Evolutionary conservation across 1,140 invertebrate genomes (phyloP).

Genomic region (Microplitis demolitor): DNA sequence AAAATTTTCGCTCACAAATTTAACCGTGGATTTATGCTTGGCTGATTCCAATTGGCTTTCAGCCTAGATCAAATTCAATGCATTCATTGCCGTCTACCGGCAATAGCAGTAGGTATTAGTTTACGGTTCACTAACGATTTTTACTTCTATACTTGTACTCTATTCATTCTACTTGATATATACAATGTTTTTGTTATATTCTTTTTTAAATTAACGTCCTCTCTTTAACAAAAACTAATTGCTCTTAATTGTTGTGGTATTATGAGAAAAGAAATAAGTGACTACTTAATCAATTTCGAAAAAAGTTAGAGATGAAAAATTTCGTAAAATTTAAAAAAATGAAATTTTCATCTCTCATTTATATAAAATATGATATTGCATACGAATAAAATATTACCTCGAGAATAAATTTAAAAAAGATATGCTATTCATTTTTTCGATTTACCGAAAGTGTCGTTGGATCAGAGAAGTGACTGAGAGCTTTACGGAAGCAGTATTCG

Average conservation of each 20-base stretch:
- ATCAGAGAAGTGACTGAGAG: conserved; percentile 3
- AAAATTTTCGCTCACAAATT: conserved; percentile 1
- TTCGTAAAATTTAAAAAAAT: not conserved
- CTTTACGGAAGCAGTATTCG: conserved; percentile 3
- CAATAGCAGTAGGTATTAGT: not conserved
- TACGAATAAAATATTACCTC: too few species aligned
- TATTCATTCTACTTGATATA: too few species aligned
- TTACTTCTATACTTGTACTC: not conserved
- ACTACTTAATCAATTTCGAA: too few species aligned
- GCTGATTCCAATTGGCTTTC: conserved; percentile 23
- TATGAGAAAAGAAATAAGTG: too few species aligned
- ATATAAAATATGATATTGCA: too few species aligned
- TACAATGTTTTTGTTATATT: not conserved
- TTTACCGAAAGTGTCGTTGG: conserved; percentile 13
- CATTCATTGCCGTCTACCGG: conserved; percentile 20
- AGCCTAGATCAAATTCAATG: conserved; percentile 13
- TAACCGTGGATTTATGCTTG: not conserved
- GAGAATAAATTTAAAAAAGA: conserved; percentile 6
- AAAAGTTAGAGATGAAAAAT: too few species aligned
- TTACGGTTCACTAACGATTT: conserved; percentile 26
- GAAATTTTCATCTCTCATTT: too few species aligned
- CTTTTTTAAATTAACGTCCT: not conserved
- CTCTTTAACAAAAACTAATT: too few species aligned
- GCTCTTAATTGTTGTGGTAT: too few species aligned
- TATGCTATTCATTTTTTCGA: conserved; percentile 17